phyloP scores from a whole-genome alignment of 2,888 invertebrate species.

The Dromius quadrimaculatus region DNA sequence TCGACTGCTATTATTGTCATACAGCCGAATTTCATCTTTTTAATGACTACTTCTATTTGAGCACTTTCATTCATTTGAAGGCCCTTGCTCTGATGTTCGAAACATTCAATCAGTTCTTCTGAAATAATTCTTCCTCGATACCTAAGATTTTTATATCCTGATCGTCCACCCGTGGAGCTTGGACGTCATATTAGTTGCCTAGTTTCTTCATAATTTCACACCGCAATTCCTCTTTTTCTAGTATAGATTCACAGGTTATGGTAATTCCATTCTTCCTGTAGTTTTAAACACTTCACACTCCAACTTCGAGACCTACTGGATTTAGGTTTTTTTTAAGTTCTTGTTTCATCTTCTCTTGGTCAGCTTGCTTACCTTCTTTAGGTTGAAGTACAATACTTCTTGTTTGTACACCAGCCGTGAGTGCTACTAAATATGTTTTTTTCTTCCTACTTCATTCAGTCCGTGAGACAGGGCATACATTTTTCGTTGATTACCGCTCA shows the following conservation, averaged over 20 bases:
- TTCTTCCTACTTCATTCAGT: no score
- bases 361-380: neutral
- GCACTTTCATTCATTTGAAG: neutral
- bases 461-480: no score
- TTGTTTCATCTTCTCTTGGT: neutral
- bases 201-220: neutral
- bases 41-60: neutral
- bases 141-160: neutral
- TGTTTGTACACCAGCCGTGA: neutral
- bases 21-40: neutral
- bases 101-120: neutral
- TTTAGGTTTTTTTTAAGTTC: neutral
- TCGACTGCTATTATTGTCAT: constrained; percentile 2
- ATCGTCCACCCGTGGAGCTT: neutral
- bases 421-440: neutral
- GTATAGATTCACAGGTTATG: neutral
- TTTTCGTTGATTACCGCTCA: no score
- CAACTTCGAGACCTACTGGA: neutral
- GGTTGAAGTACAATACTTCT: constrained; percentile 7
- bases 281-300: neutral
- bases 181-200: neutral
- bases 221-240: neutral
- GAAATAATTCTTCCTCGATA: neutral
- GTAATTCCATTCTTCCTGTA: neutral
- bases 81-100: constrained; percentile 6